Percentiles rank a stretch among this genome's conserved stretches.
Evolutionary conservation across 1,140 invertebrate species (phyloP).

Genomic region (Diabrotica virgifera): DNA sequence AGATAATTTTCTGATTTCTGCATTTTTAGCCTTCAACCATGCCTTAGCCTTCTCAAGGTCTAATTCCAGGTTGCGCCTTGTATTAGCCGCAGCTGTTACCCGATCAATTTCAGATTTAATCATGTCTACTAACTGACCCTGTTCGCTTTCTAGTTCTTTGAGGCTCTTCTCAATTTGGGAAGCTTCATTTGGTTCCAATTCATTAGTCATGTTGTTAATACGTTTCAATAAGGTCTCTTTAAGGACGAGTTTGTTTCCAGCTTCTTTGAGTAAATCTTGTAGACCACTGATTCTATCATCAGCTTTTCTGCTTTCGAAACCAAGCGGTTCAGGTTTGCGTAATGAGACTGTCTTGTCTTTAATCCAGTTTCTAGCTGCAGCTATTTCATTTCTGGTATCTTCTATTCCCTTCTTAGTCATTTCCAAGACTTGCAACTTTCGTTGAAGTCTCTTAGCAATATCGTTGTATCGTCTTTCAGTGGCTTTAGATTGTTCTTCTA

Average conservation of each 20-base stretch:
- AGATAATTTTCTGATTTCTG: constrained; percentile 71
- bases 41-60: constrained; percentile 72
- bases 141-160: constrained; percentile 64
- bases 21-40: constrained; percentile 75
- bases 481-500: constrained; percentile 81
- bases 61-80: constrained; percentile 71
- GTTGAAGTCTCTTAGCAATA: constrained; percentile 75
- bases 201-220: constrained; percentile 76
- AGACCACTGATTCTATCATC: constrained; percentile 69
- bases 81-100: constrained; percentile 62
- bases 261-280: constrained; percentile 75
- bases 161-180: constrained; percentile 67
- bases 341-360: constrained; percentile 69
- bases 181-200: constrained; percentile 77
- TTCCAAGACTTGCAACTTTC: constrained; percentile 77
- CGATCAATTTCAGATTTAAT: constrained; percentile 72
- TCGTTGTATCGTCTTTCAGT: constrained; percentile 80
- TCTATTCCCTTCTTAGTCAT: constrained; percentile 78
- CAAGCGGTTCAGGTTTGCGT: constrained; percentile 63
- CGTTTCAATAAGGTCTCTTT: constrained; percentile 80
- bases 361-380: constrained; percentile 76
- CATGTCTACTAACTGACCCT: constrained; percentile 67
- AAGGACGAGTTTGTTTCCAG: constrained; percentile 77
- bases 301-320: constrained; percentile 70
- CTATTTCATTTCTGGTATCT: constrained; percentile 69